Conservation (phyloP, 2,888 invertebrate genomes). For the Trisateles emortualis region DNA sequence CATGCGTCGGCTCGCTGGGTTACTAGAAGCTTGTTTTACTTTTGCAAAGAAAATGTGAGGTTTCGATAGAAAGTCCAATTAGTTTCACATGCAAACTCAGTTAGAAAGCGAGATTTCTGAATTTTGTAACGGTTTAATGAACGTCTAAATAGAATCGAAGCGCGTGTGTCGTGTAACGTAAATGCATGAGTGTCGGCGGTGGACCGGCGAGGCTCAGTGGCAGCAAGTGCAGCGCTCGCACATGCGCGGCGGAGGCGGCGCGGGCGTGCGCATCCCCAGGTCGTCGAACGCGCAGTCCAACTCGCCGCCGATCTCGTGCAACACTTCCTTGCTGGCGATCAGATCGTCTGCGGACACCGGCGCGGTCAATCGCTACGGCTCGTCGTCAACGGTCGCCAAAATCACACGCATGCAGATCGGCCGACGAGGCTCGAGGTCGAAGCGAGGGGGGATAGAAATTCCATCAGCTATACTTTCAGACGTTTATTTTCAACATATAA, state of each 20-base stretch:
- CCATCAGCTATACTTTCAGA: conserved; percentile 80
- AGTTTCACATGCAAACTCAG: conserved; percentile 61
- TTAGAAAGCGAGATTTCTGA: conserved; percentile 51
- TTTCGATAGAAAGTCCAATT: conserved; percentile 41
- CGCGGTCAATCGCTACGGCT: conserved; percentile 56
- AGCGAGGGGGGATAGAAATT: conserved; percentile 55
- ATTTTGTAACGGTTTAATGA: conserved; percentile 44
- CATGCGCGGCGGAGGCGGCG: conserved; percentile 44
- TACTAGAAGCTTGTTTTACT: conserved; percentile 59
- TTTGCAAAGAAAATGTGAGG: conserved; percentile 42
- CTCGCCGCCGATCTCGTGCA: conserved; percentile 96
- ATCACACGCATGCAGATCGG: conserved; percentile 60
- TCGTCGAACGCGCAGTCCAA: conserved; percentile 96
- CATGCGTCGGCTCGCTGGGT: conserved; percentile 73
- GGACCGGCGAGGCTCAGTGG: conserved; percentile 60
- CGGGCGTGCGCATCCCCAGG: conserved; percentile 69
- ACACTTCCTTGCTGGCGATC: conserved; percentile 95
- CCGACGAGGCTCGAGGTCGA: conserved; percentile 17
- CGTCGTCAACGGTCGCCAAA: conserved; percentile 41
- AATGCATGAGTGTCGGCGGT: conserved; percentile 62
- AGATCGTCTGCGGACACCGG: conserved; percentile 90
- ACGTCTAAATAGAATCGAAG: conserved; percentile 52
- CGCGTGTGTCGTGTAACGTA: conserved; percentile 49
- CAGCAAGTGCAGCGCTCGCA: conserved; percentile 82
- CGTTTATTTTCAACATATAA: conserved; percentile 71